Evolutionary conservation across 1,140 invertebrate genomes (phyloP), one percentile per base, ranked within the genome.

Genomic region (Megathymus violae): DNA sequence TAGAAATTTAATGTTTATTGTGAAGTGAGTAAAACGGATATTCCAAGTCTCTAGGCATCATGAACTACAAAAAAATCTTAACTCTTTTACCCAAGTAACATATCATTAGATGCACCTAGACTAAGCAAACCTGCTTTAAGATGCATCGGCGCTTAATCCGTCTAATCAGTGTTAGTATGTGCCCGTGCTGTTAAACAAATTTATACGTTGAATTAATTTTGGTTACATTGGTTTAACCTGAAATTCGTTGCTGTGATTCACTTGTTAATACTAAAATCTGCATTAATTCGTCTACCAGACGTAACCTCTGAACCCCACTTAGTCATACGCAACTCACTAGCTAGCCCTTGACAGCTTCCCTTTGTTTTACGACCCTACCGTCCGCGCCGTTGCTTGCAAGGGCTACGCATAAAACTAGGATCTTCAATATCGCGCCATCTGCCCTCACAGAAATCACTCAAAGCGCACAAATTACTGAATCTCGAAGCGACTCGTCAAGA

Each of bases 391-490:
- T 75, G 72, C 19, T 43, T 43, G 61, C 67, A 64, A 76, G 68
- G 67, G 64, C 71, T 70, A 62, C 51, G 69, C 76, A 80, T 87
- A 85, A 86, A 87, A 82, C 80, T 82, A 78, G 75, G 69, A 69
- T 70, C 70, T 76, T 74, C 80, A 80, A 87, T 87, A 85, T 85
- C 76, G 71, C 75, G 64, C 81, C 85, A 85, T 85, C 86, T 89
- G 86, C 72, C 72, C 69, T 54, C 71, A 74, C 72, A 76, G 74
- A 72, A 85, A 85, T 87, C 84, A 80, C 75, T 85, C 74, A 76
- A 78, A 76, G 75, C 64, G 69, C 68, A 67, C 65, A 79, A 88
- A 88, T 86, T 84, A 85, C 83, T 65, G 66, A 67, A 69, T 73
- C 73, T 72, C 62, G 60, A 47, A 36, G 64, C 67, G 67, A 71